A percentile compares a stretch with the other conserved stretches of the same genome.
Conservation (phyloP, 2,888 invertebrate genomes). For the Euzetes globulus region DNA sequence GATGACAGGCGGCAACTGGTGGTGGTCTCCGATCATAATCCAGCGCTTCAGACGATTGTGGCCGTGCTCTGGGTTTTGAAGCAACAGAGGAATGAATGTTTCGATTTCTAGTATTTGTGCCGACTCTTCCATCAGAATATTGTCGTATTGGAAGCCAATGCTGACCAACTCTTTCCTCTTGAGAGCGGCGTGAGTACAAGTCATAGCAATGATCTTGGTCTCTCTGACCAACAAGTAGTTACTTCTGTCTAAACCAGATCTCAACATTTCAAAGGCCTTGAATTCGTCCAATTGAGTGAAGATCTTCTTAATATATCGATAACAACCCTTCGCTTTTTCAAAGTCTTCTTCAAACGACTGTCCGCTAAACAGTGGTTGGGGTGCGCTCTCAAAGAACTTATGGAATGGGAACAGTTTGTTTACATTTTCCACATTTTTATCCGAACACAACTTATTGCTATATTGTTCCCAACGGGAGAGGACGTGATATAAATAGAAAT, state of each 20-base stretch:
- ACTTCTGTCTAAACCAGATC: slow-evolving; percentile 90
- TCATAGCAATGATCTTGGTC: slow-evolving; percentile 99
- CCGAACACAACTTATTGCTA: slow-evolving; percentile 36
- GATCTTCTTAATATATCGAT: slow-evolving; percentile 83
- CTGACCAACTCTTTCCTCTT: slow-evolving; percentile 92
- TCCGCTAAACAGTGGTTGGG: slow-evolving; percentile 70
- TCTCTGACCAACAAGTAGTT: slow-evolving; percentile 95
- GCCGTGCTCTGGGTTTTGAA: slow-evolving; percentile 97
- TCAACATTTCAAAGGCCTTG: slow-evolving; percentile 88
- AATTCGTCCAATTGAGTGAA: slow-evolving; percentile 97
- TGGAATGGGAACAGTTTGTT: slow-evolving; percentile 76
- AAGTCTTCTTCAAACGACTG: slow-evolving; percentile 69
- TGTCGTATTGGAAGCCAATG: slow-evolving; percentile 93
- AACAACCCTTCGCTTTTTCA: slow-evolving; percentile 85
- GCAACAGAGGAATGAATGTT: slow-evolving; percentile 92
- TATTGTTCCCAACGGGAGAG: slow-evolving; percentile 88
- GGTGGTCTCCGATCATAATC: slow-evolving; percentile 99
- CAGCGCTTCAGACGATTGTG: slow-evolving; percentile 91
- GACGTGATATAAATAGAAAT: slow-evolving; percentile 91
- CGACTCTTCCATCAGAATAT: slow-evolving; percentile 98
- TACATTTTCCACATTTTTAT: slow-evolving; percentile 54
- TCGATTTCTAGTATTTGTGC: slow-evolving; percentile 99
- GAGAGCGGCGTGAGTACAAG: slow-evolving; percentile 97
- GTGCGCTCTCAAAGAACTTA: slow-evolving; percentile 85
- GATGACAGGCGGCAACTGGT: slow-evolving; percentile 97